Percentiles rank a stretch among this genome's conserved stretches.
phyloP scores from a whole-genome alignment of 2,888 invertebrate genomes.

The Plagiodera versicolora region DNA sequence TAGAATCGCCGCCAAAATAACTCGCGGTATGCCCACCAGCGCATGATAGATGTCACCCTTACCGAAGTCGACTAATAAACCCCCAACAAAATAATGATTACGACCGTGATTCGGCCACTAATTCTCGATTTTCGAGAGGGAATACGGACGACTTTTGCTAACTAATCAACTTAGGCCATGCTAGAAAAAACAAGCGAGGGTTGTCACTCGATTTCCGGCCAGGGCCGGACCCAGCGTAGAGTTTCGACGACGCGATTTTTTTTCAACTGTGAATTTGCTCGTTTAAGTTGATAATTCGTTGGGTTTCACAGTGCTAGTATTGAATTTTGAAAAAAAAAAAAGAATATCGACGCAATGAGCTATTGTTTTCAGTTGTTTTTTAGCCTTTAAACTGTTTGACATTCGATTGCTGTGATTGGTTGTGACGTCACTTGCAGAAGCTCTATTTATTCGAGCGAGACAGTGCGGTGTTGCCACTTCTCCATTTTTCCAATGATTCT shows the following conservation, averaged over 20 bases:
- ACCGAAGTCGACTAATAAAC: slow-evolving; percentile 28
- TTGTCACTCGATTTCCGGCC: slow-evolving; percentile 16
- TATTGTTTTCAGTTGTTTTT: too few species aligned
- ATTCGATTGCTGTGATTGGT: too few species aligned
- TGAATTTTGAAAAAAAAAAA: too few species aligned
- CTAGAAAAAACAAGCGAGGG: slow-evolving; percentile 35
- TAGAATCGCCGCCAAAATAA: slow-evolving; percentile 8
- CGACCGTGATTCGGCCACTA: slow-evolving; percentile 40
- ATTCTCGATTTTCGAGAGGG: slow-evolving; percentile 37
- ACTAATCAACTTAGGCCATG: slow-evolving; percentile 37
- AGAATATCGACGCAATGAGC: too few species aligned
- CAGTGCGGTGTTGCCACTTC: too few species aligned
- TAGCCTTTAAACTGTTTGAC: too few species aligned
- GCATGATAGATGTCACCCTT: slow-evolving; percentile 30
- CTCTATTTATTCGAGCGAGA: too few species aligned
- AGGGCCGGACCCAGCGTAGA: background rate
- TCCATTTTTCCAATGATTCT: too few species aligned
- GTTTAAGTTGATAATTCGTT: too few species aligned
- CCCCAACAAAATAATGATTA: slow-evolving; percentile 33
- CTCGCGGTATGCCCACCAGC: background rate
- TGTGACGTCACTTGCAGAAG: too few species aligned
- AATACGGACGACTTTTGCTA: slow-evolving; percentile 34
- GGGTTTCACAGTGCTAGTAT: too few species aligned
- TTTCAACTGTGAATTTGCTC: too few species aligned
- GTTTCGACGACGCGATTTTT: background rate